Conservation (phyloP, 1,140 invertebrate genomes). For the Pseudomyrmex dendroicus region DNA sequence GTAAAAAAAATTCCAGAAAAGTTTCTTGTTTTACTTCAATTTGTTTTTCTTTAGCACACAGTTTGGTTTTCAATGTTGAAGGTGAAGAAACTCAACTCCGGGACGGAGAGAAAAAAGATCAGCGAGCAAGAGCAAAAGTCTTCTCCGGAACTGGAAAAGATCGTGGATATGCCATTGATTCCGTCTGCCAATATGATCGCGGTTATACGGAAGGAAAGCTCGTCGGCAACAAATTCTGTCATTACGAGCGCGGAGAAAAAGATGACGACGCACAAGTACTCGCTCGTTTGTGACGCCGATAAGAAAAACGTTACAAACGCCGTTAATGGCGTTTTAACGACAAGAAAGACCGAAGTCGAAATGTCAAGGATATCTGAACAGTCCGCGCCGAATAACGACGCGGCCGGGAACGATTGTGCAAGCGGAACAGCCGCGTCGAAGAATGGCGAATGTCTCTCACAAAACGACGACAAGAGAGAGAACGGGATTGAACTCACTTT, state of each 20-base stretch:
- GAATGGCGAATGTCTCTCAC: conserved; percentile 30
- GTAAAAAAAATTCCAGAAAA: not conserved
- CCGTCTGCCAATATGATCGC: conserved; percentile 78
- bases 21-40: too few species aligned
- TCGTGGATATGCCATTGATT: conserved; percentile 83
- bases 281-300: conserved; percentile 46
- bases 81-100: conserved; percentile 52
- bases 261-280: not conserved
- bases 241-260: conserved; percentile 41
- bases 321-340: conserved; percentile 70
- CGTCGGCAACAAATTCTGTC: not conserved
- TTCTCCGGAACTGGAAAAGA: conserved; percentile 65
- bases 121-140: conserved; percentile 58
- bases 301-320: conserved; percentile 72
- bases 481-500: conserved; percentile 71
- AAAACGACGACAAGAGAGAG: conserved; percentile 58
- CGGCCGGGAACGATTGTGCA: conserved; percentile 30
- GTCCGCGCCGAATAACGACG: conserved; percentile 28
- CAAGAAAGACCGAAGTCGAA: conserved; percentile 81
- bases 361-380: conserved; percentile 75
- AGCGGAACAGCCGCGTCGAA: not conserved
- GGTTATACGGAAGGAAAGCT: conserved; percentile 69
- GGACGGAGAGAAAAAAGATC: conserved; percentile 40
- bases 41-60: not conserved
- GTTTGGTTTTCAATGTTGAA: conserved; percentile 31